Evolutionary conservation across 1,140 invertebrate species (phyloP).

Genomic region (Drosophila rhopaloa): DNA sequence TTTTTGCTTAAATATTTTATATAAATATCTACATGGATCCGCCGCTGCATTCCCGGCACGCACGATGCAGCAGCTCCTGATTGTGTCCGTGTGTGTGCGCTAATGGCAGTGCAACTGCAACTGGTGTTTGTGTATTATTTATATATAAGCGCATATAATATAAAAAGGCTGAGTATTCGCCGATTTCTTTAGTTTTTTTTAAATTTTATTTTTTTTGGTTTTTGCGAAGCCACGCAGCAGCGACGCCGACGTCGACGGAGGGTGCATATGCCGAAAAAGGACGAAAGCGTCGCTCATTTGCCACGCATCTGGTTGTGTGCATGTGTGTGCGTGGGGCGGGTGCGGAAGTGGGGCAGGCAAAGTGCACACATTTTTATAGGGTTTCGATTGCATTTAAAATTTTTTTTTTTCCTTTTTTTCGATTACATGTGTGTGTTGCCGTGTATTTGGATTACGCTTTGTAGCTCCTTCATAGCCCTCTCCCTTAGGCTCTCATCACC

Average conservation of each 20-base stretch:
- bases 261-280: slow-evolving; percentile 75
- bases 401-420: slow-evolving; percentile 36
- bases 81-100: slow-evolving; percentile 1
- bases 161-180: slow-evolving; percentile 46
- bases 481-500: background rate
- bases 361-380: slow-evolving; percentile 74
- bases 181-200: slow-evolving; percentile 39
- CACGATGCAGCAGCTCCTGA: slow-evolving; percentile 7
- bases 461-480: slow-evolving; percentile 40
- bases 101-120: slow-evolving; percentile 53
- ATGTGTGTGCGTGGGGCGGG: slow-evolving; percentile 2
- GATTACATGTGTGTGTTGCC: slow-evolving; percentile 21
- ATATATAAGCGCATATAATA: slow-evolving; percentile 60
- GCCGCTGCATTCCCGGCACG: slow-evolving; percentile 6
- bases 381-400: slow-evolving; percentile 74
- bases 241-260: slow-evolving; percentile 24
- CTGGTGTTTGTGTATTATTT: slow-evolving; percentile 79
- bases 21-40: slow-evolving; percentile 9
- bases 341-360: slow-evolving; percentile 25
- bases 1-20: slow-evolving; percentile 23
- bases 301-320: slow-evolving; percentile 45
- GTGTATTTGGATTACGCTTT: slow-evolving; percentile 76
- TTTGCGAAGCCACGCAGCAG: slow-evolving; percentile 25
- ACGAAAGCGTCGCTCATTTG: slow-evolving; percentile 77
- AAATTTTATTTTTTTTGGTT: slow-evolving; percentile 21